A percentile compares a stretch with the other conserved stretches of the same genome.
Conservation (phyloP, 2,797 vertebrate genomes). For the Ataeniobius toweri region DNA sequence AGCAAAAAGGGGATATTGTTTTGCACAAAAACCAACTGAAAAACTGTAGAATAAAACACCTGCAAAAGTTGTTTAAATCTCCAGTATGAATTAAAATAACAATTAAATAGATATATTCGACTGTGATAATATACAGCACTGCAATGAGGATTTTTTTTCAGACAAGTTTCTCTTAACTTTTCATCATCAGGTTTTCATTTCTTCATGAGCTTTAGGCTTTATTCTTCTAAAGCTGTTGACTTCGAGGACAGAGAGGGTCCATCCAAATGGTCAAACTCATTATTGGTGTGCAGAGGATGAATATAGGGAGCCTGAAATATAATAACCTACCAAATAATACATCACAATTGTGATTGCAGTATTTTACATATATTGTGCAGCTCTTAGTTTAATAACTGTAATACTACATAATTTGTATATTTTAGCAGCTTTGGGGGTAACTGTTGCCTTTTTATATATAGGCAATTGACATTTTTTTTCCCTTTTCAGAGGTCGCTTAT, state of each 20-base stretch:
- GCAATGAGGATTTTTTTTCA: not conserved
- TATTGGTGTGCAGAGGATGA: not conserved
- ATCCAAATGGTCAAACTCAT: not conserved
- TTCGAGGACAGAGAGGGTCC: not conserved
- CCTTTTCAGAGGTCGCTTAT: not conserved
- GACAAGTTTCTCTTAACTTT: not conserved
- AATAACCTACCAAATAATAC: not conserved
- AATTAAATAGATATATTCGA: not conserved
- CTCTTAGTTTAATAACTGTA: not conserved
- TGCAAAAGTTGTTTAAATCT: not conserved
- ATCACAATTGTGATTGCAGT: not conserved
- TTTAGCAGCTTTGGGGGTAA: not conserved
- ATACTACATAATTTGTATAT: not conserved
- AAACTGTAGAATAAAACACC: not conserved
- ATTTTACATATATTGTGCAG: not conserved
- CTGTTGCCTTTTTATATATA: not conserved
- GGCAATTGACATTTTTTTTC: too few species aligned
- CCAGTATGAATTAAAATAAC: not conserved
- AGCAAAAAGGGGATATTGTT: not conserved
- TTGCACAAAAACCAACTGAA: not conserved
- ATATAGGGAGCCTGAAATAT: not conserved
- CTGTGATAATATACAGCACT: not conserved
- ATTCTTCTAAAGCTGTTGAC: not conserved
- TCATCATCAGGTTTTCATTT: not conserved
- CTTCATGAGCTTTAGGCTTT: not conserved